Evolutionary conservation across 2,888 invertebrate species (phyloP).

Genomic region (Brachyopa scutellaris): DNA sequence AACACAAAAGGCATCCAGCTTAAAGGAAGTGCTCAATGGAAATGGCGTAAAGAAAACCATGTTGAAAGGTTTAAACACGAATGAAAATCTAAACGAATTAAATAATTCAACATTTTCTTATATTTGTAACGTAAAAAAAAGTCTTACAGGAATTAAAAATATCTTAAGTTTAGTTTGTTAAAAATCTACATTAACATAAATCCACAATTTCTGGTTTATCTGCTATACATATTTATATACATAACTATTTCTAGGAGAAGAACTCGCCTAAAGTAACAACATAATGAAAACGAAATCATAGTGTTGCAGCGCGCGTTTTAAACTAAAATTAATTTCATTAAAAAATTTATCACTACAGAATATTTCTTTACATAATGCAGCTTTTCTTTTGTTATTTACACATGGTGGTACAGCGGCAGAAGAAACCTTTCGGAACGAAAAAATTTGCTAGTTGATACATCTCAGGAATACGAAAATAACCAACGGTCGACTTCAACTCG

Average conservation of each 20-base stretch:
- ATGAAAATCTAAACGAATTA: too few relatives aligned
- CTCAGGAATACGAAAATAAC: conserved; percentile 35
- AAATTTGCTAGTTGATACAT: neutral
- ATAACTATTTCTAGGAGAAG: conserved; percentile 23
- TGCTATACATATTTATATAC: conserved; percentile 44
- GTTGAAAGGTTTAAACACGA: too few relatives aligned
- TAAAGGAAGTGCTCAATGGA: too few relatives aligned
- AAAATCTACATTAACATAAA: conserved; percentile 34
- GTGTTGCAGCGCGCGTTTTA: neutral
- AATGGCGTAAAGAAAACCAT: too few relatives aligned
- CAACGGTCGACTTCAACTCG: conserved; percentile 36
- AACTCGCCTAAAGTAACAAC: conserved; percentile 1
- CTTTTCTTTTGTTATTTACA: conserved; percentile 41
- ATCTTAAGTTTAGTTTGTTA: conserved; percentile 46
- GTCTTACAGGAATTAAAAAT: conserved; percentile 62
- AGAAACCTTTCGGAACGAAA: conserved; percentile 32
- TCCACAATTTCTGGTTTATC: conserved; percentile 41
- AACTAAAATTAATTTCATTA: conserved; percentile 25
- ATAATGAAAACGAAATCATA: conserved; percentile 16
- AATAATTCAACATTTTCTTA: conserved; percentile 65
- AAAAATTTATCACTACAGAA: too few relatives aligned
- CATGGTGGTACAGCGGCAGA: conserved; percentile 27
- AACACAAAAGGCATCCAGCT: too few relatives aligned
- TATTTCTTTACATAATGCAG: too few relatives aligned
- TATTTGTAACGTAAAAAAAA: conserved; percentile 71